Conservation (phyloP, 2,797 vertebrate species). For the Alcedo quadribrachys region DNA sequence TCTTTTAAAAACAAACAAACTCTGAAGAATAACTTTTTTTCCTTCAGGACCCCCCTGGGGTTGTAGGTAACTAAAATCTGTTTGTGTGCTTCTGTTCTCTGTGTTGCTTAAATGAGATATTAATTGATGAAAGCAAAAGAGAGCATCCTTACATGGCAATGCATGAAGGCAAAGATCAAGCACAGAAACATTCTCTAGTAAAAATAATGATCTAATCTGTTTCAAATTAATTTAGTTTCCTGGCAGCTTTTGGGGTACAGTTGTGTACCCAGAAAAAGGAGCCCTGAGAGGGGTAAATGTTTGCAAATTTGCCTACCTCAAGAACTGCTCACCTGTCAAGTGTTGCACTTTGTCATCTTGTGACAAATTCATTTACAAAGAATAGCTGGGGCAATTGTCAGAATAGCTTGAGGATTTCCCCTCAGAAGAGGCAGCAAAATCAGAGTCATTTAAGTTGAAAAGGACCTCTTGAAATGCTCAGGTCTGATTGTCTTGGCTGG, state of each 20-base stretch:
- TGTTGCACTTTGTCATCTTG: not conserved
- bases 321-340: not conserved
- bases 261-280: not conserved
- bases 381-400: not conserved
- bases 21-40: not conserved
- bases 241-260: not conserved
- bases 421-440: not conserved
- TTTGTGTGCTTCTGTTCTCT: not conserved
- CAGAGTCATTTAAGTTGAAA: not conserved
- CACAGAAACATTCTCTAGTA: constrained; percentile 6
- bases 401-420: not conserved
- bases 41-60: not conserved
- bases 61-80: not conserved
- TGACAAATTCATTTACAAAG: not conserved
- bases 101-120: constrained; percentile 1
- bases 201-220: not conserved
- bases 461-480: not conserved
- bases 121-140: constrained; percentile 21
- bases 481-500: not conserved
- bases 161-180: constrained; percentile 10
- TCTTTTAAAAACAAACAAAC: not conserved
- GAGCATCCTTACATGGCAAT: not conserved
- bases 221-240: not conserved
- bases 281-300: not conserved
- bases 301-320: not conserved